Evolutionary conservation across 1,140 invertebrate species (phyloP), one percentile per base, ranked within the genome.

Genomic region (Cataglyphis hispanica): DNA sequence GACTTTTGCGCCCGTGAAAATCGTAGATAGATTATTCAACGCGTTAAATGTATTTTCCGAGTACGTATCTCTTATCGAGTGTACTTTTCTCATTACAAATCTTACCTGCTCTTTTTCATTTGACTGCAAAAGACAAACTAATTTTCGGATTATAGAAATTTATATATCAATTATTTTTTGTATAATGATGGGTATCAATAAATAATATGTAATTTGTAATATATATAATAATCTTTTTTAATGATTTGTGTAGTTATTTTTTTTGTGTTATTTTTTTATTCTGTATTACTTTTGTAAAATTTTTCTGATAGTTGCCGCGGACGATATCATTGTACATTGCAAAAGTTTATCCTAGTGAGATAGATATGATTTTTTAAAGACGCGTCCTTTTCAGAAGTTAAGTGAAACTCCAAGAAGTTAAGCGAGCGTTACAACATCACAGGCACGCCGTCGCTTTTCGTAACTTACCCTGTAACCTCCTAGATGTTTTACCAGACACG

Each of bases 401-500:
- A 83, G 78, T 60, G 78, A 81, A 67, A 72, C 66, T 37, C 19
- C 34, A 67, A 43, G 31, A 83, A 83, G 78, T 83, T 74, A 83
- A 83, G 78, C 50, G 67, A 46, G 37, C 78, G 78, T 83, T 83
- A 83, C 78, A 67, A 78, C 74, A 84, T 64, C 43, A 50, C 83
- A 50, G 67, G 63, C 80, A 40, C 58, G 34, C 37, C 40, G 81
- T 60, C 43, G 72, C 81, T 66, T 78, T 84, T 84, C 83, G 70
- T 80, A 90, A 96, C 97, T 97, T 96, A 98, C 98, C 96, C 98
- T 97, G 95, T 98, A 98, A 92, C 97, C 97, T 66, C 98, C 98
- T 87, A 98, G 96, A 94, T 98, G 97, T 90, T 97, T 96, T 50
- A 99, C 98, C 91, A 98, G 96, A 95, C 98, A 99, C 92, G 97